These are phyloP conservation scores for Porphyrio hochstetteri DNA, from an alignment of 2,113 vertebrate species.

Conservation along the genomic window DNA sequence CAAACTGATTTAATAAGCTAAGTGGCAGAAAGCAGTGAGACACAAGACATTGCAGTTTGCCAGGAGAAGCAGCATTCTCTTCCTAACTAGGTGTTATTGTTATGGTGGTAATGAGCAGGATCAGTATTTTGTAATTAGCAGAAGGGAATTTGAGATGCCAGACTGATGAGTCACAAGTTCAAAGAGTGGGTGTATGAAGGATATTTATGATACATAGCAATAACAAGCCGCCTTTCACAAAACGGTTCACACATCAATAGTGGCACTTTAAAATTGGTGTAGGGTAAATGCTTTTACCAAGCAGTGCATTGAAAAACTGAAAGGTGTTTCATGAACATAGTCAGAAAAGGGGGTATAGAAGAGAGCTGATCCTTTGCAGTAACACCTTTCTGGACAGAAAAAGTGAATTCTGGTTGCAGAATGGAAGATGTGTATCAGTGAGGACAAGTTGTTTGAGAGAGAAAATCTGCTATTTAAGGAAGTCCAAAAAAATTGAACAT, in stretches of 20 bases:
- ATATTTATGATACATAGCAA: neutral
- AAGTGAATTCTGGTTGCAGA: neutral
- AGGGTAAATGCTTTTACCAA: neutral
- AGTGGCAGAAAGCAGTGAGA: neutral
- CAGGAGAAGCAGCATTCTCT: neutral
- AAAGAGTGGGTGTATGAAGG: slow-evolving; percentile 3
- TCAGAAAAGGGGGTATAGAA: neutral
- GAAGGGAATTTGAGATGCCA: slow-evolving; percentile 8
- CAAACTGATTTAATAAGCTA: neutral
- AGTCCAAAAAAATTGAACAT: neutral
- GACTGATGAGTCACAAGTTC: slow-evolving; percentile 15
- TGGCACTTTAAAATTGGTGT: neutral
- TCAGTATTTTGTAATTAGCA: slow-evolving; percentile 20
- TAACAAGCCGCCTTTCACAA: slow-evolving; percentile 12
- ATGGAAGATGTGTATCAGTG: neutral
- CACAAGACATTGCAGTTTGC: neutral
- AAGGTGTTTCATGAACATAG: neutral
- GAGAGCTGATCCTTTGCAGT: neutral
- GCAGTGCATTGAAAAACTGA: neutral
- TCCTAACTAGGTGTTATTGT: neutral
- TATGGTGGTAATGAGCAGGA: neutral
- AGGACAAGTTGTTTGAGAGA: neutral
- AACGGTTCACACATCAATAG: slow-evolving; percentile 4
- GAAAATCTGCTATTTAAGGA: neutral
- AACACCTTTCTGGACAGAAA: neutral